Conservation (phyloP, 2,113 vertebrate genomes). For the Oncorhynchus tshawytscha region DNA sequence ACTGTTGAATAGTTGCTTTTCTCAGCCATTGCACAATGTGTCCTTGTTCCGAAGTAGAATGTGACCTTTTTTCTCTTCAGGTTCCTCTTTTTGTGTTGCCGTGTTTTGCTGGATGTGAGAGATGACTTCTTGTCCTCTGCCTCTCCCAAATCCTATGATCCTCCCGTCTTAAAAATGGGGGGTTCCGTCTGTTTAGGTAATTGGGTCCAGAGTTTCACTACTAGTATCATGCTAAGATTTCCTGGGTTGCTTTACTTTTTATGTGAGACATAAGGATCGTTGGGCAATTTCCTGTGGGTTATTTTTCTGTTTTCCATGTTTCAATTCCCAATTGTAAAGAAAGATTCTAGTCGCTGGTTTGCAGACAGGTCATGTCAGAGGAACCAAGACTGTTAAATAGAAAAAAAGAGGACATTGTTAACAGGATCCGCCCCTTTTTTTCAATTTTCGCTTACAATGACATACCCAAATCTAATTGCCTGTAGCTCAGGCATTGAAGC, state of each 20-base stretch:
- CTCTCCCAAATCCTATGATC: conserved; percentile 24
- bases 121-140: conserved; percentile 41
- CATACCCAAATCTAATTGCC: no score
- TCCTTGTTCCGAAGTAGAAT: conserved; percentile 46
- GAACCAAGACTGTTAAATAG: conserved; percentile 87
- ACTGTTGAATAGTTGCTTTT: conserved; percentile 49
- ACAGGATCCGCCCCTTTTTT: no score
- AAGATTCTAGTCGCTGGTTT: conserved; percentile 77
- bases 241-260: conserved; percentile 42
- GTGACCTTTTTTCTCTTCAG: conserved; percentile 29
- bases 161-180: conserved; percentile 19
- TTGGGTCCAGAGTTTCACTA: conserved; percentile 65
- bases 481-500: no score
- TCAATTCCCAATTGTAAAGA: conserved; percentile 75
- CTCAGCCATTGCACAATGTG: conserved; percentile 47
- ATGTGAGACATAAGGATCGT: conserved; percentile 54
- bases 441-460: no score
- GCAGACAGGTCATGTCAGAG: conserved; percentile 86
- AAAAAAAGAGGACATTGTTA: conserved; percentile 5
- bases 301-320: conserved; percentile 50
- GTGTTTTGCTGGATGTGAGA: conserved; percentile 56
- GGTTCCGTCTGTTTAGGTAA: conserved; percentile 56
- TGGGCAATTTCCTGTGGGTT: conserved; percentile 60
- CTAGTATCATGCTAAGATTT: conserved; percentile 41
- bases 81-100: conserved; percentile 45